Conservation (phyloP, 2,888 invertebrate species). For the Ophioninae sp. region DNA sequence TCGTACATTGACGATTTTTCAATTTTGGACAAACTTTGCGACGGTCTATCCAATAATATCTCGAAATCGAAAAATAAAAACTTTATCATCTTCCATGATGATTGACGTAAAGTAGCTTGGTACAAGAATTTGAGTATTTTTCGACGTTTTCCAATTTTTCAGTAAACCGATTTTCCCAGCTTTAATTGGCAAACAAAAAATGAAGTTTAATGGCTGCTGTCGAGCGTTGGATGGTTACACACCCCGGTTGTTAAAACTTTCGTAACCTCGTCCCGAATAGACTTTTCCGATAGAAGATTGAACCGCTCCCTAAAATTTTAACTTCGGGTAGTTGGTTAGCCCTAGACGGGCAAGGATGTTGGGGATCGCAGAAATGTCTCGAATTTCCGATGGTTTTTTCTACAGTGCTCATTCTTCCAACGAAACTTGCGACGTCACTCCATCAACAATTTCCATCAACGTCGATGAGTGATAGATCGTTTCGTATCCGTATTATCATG, state of each 20-base stretch:
- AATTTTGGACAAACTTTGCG: too few species aligned
- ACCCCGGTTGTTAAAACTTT: not conserved
- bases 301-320: not conserved
- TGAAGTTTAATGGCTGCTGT: slow-evolving; percentile 1
- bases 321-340: not conserved
- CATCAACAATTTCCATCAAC: not conserved
- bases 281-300: not conserved
- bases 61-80: too few species aligned
- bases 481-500: not conserved
- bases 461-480: not conserved
- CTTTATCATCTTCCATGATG: too few species aligned
- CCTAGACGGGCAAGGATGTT: too few species aligned
- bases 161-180: not conserved
- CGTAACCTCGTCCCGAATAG: not conserved
- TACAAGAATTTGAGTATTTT: too few species aligned
- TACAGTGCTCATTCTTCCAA: not conserved
- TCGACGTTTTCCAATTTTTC: too few species aligned
- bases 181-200: not conserved
- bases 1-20: too few species aligned
- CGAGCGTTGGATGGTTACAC: not conserved
- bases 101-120: too few species aligned
- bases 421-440: too few species aligned
- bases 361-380: not conserved
- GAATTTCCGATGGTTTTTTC: not conserved
- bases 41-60: too few species aligned